phyloP scores from a whole-genome alignment of 2,113 vertebrate genomes.

The Corydoras sp. region DNA sequence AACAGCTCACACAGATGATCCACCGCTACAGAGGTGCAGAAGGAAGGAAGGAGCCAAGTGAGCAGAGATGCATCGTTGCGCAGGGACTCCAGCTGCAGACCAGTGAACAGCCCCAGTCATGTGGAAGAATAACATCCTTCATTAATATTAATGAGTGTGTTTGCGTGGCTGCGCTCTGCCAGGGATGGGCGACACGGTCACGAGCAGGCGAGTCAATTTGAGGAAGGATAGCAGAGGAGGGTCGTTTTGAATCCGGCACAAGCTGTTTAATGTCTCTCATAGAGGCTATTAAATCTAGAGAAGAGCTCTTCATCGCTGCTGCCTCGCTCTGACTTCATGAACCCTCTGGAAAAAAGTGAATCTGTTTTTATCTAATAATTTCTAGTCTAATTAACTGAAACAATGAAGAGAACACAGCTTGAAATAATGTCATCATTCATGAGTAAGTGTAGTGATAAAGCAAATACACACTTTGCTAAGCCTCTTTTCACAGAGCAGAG shows the following conservation, averaged over 20 bases:
- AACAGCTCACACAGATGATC: slow-evolving; percentile 17
- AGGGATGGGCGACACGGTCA: slow-evolving; percentile 42
- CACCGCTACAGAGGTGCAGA: neutral
- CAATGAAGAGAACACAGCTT: no score
- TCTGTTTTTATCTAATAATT: neutral
- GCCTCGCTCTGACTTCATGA: neutral
- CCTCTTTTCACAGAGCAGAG: no score
- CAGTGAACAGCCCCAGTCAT: slow-evolving; percentile 46
- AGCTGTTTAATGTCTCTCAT: neutral
- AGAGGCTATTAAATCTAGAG: neutral
- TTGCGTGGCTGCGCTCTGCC: slow-evolving; percentile 45
- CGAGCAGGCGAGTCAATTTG: slow-evolving; percentile 22
- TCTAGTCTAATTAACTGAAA: neutral
- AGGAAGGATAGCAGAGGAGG: slow-evolving; percentile 23
- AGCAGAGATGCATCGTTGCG: slow-evolving; percentile 31
- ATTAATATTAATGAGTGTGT: slow-evolving; percentile 61
- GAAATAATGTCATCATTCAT: no score
- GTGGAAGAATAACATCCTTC: slow-evolving; percentile 52
- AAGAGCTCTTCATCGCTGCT: neutral
- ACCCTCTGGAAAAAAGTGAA: neutral
- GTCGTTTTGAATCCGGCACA: slow-evolving; percentile 14
- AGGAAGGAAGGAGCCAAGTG: neutral
- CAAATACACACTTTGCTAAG: no score
- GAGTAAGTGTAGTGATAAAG: no score
- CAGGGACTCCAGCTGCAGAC: slow-evolving; percentile 51